Base-by-base conservation (phyloP, 2,797 vertebrate genomes). In the Aratinga solstitialis region DNA sequence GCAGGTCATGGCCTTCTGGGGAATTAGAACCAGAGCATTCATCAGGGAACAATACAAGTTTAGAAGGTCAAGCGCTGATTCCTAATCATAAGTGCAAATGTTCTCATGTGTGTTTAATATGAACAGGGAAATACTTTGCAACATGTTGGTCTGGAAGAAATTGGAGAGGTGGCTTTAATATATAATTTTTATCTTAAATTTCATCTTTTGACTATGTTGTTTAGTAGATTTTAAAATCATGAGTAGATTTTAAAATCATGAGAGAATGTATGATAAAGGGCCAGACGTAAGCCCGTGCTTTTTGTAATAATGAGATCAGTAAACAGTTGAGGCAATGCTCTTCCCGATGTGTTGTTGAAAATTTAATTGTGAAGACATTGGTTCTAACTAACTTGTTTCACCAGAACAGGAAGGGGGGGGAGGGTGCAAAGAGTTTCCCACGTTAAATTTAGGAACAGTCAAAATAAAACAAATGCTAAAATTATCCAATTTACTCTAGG, bases 401-500 rank as follows among this genome's bases (percentile, higher is more conserved):
- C 79, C 79, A 92, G 97, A 96, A 96, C 78, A 96, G 89, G 81
- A 96, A 96, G 85, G 71, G 51, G 94, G 94, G 66, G 26, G n/a
- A 24, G 61, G 36, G 75, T 92, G 87, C 78, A 91, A 94, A 93
- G 90, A 87, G 51, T 91, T 95, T 97, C 93, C 86, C 96, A 95
- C 93, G 62, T 96, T 96, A 94, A 93, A 96, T 96, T 96, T 97
- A 96, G 89, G 95, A 93, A 66, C 89, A 96, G 73, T 96, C 74
- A 58, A 84, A 84, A 82, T 85, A 79, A 93, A 95, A 86, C 45
- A 61, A 90, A 89, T 72, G 69, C 86, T 93, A 77, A 95, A 96
- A 92, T 71, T 95, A 95, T 73, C 93, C 93, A 91, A 96, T 97
- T 97, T 97, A 94, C 84, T 91, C 72, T 74, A 88, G 76, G 89